Conservation (phyloP, 2,888 invertebrate genomes). For the Agrenia bidenticulata region DNA sequence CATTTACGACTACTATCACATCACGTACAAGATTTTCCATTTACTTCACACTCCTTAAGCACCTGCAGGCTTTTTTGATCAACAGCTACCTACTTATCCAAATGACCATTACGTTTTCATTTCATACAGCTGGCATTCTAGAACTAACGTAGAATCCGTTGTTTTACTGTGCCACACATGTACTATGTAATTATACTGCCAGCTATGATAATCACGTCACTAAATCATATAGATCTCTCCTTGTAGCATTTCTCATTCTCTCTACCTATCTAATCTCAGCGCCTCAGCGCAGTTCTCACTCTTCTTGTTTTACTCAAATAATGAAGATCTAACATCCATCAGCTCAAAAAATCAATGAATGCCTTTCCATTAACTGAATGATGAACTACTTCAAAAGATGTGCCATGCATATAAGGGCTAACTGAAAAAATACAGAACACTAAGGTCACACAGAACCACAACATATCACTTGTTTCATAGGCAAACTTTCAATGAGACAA, state of each 20-base stretch:
- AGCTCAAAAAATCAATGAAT: neutral
- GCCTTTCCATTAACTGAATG: too few relatives aligned
- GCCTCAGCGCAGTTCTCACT: too few relatives aligned
- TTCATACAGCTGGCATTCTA: neutral
- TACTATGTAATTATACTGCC: neutral
- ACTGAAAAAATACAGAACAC: too few relatives aligned
- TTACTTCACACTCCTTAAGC: neutral
- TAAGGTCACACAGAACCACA: too few relatives aligned
- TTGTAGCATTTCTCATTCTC: neutral
- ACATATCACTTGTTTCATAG: too few relatives aligned
- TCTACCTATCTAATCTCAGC: too few relatives aligned
- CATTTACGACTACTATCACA: neutral
- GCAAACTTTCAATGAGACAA: too few relatives aligned
- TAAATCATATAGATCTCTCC: conserved; percentile 7
- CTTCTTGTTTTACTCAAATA: too few relatives aligned
- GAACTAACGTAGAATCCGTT: neutral
- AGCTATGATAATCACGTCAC: neutral
- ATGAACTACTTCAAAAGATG: too few relatives aligned
- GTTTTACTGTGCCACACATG: neutral
- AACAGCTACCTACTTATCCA: conserved; percentile 36
- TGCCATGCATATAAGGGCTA: too few relatives aligned
- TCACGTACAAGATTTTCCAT: neutral
- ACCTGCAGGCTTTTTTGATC: conserved; percentile 1
- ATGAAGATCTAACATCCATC: neutral
- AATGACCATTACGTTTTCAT: conserved; percentile 37